Conservation (phyloP, 2,888 invertebrate genomes). For the Ophioninae sp. region DNA sequence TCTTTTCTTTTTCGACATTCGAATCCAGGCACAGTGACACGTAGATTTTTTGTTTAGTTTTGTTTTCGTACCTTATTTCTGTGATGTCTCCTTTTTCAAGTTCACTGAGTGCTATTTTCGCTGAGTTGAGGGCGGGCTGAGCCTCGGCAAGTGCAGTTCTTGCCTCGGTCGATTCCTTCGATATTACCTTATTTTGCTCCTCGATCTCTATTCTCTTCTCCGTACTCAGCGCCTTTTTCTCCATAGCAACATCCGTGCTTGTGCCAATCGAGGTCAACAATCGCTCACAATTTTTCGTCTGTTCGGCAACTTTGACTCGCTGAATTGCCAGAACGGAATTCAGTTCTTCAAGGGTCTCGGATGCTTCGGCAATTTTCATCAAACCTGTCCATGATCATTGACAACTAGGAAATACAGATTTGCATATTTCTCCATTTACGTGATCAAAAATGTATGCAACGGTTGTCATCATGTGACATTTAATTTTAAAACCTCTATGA, state of each 20-base stretch:
- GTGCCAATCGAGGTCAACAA: conserved; percentile 89
- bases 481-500: background rate
- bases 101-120: conserved; percentile 90
- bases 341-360: conserved; percentile 89
- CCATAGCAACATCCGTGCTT: conserved; percentile 87
- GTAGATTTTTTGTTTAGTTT: background rate
- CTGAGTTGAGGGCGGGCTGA: conserved; percentile 92
- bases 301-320: conserved; percentile 90
- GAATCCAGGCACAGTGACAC: background rate
- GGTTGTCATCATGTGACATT: background rate
- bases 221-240: conserved; percentile 91
- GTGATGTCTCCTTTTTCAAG: conserved; percentile 95
- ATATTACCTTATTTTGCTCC: conserved; percentile 90
- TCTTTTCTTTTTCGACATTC: background rate
- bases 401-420: background rate
- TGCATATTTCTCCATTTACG: background rate
- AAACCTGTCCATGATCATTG: conserved; percentile 76
- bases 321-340: conserved; percentile 92
- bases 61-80: conserved; percentile 85
- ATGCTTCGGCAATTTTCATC: conserved; percentile 93
- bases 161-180: conserved; percentile 92
- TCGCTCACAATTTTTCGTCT: conserved; percentile 90
- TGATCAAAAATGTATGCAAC: background rate
- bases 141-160: conserved; percentile 91
- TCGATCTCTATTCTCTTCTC: conserved; percentile 92